Conservation (phyloP, 2,888 invertebrate species). For the Calameuta filiformis region DNA sequence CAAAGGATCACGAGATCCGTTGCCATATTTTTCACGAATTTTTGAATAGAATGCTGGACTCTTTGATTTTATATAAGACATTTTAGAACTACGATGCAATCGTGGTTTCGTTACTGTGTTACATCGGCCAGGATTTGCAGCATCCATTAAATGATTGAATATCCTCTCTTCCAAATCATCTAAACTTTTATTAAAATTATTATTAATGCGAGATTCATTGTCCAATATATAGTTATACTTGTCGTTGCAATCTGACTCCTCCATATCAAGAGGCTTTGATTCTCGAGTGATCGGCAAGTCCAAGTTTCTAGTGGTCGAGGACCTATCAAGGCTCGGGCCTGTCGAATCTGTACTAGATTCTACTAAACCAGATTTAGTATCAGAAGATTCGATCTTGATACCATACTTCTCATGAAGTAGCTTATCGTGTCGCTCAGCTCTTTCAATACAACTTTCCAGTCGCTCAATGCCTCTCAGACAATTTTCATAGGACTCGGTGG, state of each 20-base stretch:
- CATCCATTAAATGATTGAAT: slow-evolving; percentile 10
- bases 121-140: slow-evolving; percentile 5
- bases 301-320: slow-evolving; percentile 8
- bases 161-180: slow-evolving; percentile 10
- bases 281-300: slow-evolving; percentile 5
- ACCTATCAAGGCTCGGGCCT: background rate
- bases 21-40: slow-evolving; percentile 15
- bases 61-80: slow-evolving; percentile 23
- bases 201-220: background rate
- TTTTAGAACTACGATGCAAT: slow-evolving; percentile 18
- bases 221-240: background rate
- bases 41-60: slow-evolving; percentile 24
- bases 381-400: slow-evolving; percentile 47
- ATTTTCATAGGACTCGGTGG: slow-evolving; percentile 46
- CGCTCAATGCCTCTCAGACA: slow-evolving; percentile 48
- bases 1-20: slow-evolving; percentile 4
- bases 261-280: background rate
- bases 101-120: slow-evolving; percentile 9
- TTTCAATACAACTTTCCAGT: slow-evolving; percentile 47
- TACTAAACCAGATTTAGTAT: slow-evolving; percentile 54
- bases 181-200: background rate
- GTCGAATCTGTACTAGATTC: slow-evolving; percentile 36
- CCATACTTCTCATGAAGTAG: slow-evolving; percentile 44
- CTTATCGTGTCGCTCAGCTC: slow-evolving; percentile 44
- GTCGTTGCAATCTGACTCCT: background rate